Conservation (phyloP, 2,797 vertebrate genomes). For the Pseudochirops corinnae region DNA sequence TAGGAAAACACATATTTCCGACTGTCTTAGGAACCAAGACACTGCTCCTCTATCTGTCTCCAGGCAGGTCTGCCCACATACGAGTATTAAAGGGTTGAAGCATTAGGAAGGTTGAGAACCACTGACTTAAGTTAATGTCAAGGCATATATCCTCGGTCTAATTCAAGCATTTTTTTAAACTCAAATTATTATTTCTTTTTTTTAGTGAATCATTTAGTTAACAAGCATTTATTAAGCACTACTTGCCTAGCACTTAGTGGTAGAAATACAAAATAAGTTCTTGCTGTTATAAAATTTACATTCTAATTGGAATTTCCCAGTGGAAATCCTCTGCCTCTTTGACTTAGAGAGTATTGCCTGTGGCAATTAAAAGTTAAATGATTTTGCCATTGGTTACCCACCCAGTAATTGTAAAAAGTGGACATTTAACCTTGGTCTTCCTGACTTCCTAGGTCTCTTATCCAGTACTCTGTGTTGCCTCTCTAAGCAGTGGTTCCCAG, state of each 20-base stretch:
- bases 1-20: no score
- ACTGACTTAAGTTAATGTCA: no score
- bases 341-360: background rate
- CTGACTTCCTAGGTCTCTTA: background rate
- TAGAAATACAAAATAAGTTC: background rate
- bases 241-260: background rate
- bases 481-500: background rate
- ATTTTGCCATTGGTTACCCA: background rate
- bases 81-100: no score
- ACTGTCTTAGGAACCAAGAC: no score
- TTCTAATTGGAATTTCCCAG: background rate
- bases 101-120: no score
- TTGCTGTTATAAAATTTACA: background rate
- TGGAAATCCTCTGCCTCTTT: background rate
- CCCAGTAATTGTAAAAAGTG: background rate
- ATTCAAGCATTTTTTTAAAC: background rate
- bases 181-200: background rate
- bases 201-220: background rate
- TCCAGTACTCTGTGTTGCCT: background rate
- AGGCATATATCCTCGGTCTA: background rate
- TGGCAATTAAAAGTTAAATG: background rate
- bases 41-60: no score
- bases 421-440: background rate
- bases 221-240: background rate
- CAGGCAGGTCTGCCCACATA: no score